Evolutionary conservation across 2,797 vertebrate genomes (phyloP), one percentile per base, ranked within the genome.

Genomic region (Enteromius thamalakanensis): DNA sequence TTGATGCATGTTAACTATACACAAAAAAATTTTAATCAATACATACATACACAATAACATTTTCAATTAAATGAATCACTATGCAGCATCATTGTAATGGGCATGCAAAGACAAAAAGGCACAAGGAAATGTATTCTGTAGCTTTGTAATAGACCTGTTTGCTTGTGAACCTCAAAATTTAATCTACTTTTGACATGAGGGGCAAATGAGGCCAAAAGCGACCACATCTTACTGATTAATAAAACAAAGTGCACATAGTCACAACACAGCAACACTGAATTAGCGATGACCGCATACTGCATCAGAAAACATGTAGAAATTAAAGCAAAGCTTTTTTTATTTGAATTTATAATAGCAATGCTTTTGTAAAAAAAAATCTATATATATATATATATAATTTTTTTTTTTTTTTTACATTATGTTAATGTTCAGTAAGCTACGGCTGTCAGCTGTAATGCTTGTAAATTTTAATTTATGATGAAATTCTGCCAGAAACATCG

Each of bases 61-160:
- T 87, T 83, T 85, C 90, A 88, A 92, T 87, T 6, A 26, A n/a
- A 11, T n/a, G 11, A 62, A 72, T 17, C 53, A 62, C 23, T n/a
- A 49, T 3, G 15, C 12, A 47, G 26, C 19, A 34, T n/a, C 19
- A 74, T 12, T 6, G 3, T 23, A 69, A n/a, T 3, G 40, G 2
- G 23, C 9, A 80, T 60, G n/a, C 51, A 71, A 29, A 72, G 12
- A 72, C 19, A 6, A 15, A 29, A 72, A 15, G 51, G 19, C 23
- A 45, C 0, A 17, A 40, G n/a, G 0, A 70, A 72, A 12, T 19
- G n/a, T 64, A n/a, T 4, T 32, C 53, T 53, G 40, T 49, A 80
- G 51, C 40, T 23, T 64, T 75, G 42, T 37, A 32, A 42, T 23
- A 64, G 14, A 49, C 23, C 21, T 37, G 40, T 37, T 65, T 74